Percentiles rank a stretch among this genome's conserved stretches.
Conservation (phyloP, 2,888 invertebrate genomes). For the Dynastes maya region DNA sequence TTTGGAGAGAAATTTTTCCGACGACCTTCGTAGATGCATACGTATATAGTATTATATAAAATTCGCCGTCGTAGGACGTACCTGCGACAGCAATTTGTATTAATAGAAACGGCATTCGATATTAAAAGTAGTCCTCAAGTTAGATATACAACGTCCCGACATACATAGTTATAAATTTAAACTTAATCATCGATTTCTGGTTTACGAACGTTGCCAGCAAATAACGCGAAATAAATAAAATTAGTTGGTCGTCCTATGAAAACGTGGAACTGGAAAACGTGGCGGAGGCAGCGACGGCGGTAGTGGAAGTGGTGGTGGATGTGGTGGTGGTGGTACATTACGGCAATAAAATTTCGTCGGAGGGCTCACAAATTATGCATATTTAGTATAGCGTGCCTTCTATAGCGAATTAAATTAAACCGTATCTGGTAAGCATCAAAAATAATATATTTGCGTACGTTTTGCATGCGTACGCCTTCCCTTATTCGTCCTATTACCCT, state of each 20-base stretch:
- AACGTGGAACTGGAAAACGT: slow-evolving; percentile 59
- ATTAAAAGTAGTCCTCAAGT: background rate
- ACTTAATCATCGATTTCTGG: slow-evolving; percentile 42
- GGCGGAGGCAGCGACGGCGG: slow-evolving; percentile 24
- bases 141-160: slow-evolving; percentile 5
- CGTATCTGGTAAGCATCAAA: slow-evolving; percentile 69
- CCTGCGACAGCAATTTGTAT: background rate
- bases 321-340: slow-evolving; percentile 58
- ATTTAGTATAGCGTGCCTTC: slow-evolving; percentile 68
- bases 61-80: no score
- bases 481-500: slow-evolving; percentile 26
- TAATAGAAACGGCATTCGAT: background rate
- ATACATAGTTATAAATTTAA: slow-evolving; percentile 40
- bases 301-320: slow-evolving; percentile 42
- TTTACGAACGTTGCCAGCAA: slow-evolving; percentile 39
- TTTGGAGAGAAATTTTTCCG: no score
- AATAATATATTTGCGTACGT: slow-evolving; percentile 67
- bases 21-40: no score
- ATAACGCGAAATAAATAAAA: slow-evolving; percentile 53
- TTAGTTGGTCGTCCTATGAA: slow-evolving; percentile 56
- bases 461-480: slow-evolving; percentile 65
- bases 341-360: slow-evolving; percentile 65
- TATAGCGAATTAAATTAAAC: slow-evolving; percentile 69
- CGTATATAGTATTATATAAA: no score
- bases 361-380: slow-evolving; percentile 67